phyloP scores from a whole-genome alignment of 1,140 invertebrate species.

The Anthonomus grandis region DNA sequence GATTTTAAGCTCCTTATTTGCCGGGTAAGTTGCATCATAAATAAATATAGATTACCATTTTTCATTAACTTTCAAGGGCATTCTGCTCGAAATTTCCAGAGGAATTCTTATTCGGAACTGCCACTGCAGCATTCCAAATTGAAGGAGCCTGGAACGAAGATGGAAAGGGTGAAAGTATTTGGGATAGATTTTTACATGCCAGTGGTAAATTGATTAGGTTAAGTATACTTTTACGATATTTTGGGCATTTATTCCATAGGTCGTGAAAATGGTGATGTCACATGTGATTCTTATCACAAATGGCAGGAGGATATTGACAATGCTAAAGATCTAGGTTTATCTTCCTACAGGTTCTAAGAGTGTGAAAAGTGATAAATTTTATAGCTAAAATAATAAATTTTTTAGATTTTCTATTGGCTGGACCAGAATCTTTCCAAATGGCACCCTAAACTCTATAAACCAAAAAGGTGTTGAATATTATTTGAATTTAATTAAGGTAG shows the following conservation, averaged over 20 bases:
- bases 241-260: too few species aligned
- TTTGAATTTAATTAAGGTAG: constrained; percentile 54
- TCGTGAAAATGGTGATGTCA: constrained; percentile 57
- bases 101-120: background rate
- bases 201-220: too few species aligned
- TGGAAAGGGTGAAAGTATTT: background rate
- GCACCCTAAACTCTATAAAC: constrained; percentile 52
- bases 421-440: constrained; percentile 47
- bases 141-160: background rate
- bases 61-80: too few species aligned
- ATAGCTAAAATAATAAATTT: too few species aligned
- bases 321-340: too few species aligned
- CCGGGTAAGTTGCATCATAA: too few species aligned
- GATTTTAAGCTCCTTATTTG: too few species aligned
- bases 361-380: too few species aligned
- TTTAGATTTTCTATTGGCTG: constrained; percentile 62
- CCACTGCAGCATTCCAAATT: background rate
- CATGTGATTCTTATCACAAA: constrained; percentile 59
- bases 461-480: constrained; percentile 62
- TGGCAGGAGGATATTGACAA: constrained; percentile 56
- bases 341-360: too few species aligned
- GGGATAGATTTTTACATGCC: constrained; percentile 1
- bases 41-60: too few species aligned
- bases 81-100: too few species aligned
- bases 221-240: too few species aligned